Percentiles rank a stretch among this genome's conserved stretches.
Evolutionary conservation across 2,888 invertebrate genomes (phyloP).

Genomic region (Atethmia centrago): DNA sequence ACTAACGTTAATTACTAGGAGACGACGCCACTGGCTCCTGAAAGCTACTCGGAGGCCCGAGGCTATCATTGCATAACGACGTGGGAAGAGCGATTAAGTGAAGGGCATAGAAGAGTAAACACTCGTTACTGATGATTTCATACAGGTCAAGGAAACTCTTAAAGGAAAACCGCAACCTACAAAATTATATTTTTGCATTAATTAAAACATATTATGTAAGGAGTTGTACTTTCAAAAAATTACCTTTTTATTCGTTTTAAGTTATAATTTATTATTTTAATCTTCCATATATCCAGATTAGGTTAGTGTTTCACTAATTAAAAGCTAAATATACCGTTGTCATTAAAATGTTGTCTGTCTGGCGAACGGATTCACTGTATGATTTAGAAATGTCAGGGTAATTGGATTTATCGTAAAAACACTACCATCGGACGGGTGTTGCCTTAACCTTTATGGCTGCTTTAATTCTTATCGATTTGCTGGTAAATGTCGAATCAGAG

Average conservation of each 20-base stretch:
- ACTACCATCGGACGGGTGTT: constrained; percentile 23
- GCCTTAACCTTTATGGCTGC: constrained; percentile 50
- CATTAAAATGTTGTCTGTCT: constrained; percentile 44
- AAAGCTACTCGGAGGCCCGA: constrained; percentile 71
- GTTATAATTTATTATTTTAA: constrained; percentile 1
- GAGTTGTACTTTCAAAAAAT: constrained; percentile 4
- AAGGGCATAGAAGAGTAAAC: constrained; percentile 84
- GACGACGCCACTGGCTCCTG: constrained; percentile 72
- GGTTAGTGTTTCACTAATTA: constrained; percentile 41
- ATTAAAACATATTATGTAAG: constrained; percentile 50
- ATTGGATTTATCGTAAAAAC: constrained; percentile 52
- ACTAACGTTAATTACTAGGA: constrained; percentile 73
- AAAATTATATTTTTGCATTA: constrained; percentile 60
- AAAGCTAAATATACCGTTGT: constrained; percentile 44
- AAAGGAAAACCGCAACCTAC: constrained; percentile 77
- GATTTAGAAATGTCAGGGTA: constrained; percentile 61
- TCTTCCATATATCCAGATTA: constrained; percentile 32
- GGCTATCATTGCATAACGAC: constrained; percentile 79
- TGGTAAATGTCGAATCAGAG: constrained; percentile 64
- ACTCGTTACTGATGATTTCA: constrained; percentile 85
- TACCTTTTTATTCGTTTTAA: neutral
- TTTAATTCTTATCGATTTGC: constrained; percentile 59
- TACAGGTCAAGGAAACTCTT: constrained; percentile 85
- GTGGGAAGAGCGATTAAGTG: constrained; percentile 78
- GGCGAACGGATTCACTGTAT: constrained; percentile 35